phyloP scores from a whole-genome alignment of 1,140 invertebrate species.

The Lordiphosa stackelbergi region DNA sequence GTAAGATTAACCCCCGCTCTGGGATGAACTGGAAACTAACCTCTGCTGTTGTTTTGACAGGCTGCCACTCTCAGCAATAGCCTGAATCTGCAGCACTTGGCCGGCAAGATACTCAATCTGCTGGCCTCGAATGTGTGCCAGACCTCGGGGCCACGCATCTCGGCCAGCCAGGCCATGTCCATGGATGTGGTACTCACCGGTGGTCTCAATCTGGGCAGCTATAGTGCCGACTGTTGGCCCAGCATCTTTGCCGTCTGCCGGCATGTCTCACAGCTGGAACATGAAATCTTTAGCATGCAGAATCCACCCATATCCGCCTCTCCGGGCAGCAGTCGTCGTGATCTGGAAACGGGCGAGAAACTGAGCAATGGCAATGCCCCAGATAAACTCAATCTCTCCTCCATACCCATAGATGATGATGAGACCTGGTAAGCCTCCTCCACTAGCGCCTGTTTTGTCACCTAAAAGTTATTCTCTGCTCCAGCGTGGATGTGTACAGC shows the following conservation, averaged over 20 bases:
- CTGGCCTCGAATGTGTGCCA: conserved; percentile 75
- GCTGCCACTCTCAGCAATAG: conserved; percentile 86
- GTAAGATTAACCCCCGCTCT: conserved; percentile 76
- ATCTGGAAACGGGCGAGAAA: conserved; percentile 77
- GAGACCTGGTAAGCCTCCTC: conserved; percentile 82
- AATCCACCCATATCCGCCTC: conserved; percentile 77
- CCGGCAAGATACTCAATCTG: conserved; percentile 75
- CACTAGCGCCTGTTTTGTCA: background rate
- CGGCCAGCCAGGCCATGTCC: conserved; percentile 91
- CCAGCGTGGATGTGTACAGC: conserved; percentile 88
- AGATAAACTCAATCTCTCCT: conserved; percentile 77
- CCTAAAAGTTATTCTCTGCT: conserved; percentile 24
- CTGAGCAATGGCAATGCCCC: conserved; percentile 64
- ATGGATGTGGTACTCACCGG: conserved; percentile 88
- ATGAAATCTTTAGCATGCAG: conserved; percentile 88
- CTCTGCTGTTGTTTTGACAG: conserved; percentile 65
- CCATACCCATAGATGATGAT: conserved; percentile 81
- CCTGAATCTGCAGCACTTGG: conserved; percentile 85
- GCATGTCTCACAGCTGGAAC: conserved; percentile 93
- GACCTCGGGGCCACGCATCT: conserved; percentile 83
- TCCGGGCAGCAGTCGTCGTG: conserved; percentile 77
- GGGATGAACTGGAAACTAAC: no score
- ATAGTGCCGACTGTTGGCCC: conserved; percentile 94
- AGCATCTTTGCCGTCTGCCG: conserved; percentile 94
- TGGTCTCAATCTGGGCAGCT: conserved; percentile 92